These are phyloP conservation scores for Oligia strigilis DNA, from an alignment of 2,888 invertebrate genomes.

Conservation along the genomic window DNA sequence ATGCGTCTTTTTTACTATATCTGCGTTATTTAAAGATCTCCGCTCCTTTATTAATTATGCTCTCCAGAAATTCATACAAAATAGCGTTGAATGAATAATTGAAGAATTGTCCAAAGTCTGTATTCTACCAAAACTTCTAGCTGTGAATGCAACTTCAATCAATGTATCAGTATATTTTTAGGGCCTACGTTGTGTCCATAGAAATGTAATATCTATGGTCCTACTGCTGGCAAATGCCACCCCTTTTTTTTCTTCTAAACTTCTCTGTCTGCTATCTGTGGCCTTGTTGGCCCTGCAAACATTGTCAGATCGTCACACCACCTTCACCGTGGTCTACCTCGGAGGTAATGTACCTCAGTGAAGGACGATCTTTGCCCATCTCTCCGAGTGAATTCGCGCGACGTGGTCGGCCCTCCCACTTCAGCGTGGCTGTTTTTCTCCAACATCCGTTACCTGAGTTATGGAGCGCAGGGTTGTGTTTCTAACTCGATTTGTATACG, in stretches of 20 bases:
- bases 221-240: neutral
- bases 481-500: neutral
- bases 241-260: neutral
- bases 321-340: neutral
- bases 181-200: neutral
- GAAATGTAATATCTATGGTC: too few relatives aligned
- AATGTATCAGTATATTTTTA: neutral
- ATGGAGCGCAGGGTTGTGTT: neutral
- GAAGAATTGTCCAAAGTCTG: neutral
- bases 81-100: neutral
- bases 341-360: neutral
- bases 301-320: neutral
- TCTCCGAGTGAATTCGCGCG: neutral
- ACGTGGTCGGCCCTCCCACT: neutral
- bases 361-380: neutral
- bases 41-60: neutral
- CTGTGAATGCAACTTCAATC: neutral
- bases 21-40: conserved; percentile 1
- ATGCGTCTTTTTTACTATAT: conserved; percentile 21
- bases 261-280: neutral
- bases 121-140: neutral
- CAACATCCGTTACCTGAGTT: neutral
- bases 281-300: neutral
- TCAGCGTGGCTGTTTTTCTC: neutral
- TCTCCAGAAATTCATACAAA: neutral